Evolutionary conservation across 2,113 vertebrate species (phyloP), one percentile per base, ranked within the genome.

Genomic region (Scytalopus superciliaris): DNA sequence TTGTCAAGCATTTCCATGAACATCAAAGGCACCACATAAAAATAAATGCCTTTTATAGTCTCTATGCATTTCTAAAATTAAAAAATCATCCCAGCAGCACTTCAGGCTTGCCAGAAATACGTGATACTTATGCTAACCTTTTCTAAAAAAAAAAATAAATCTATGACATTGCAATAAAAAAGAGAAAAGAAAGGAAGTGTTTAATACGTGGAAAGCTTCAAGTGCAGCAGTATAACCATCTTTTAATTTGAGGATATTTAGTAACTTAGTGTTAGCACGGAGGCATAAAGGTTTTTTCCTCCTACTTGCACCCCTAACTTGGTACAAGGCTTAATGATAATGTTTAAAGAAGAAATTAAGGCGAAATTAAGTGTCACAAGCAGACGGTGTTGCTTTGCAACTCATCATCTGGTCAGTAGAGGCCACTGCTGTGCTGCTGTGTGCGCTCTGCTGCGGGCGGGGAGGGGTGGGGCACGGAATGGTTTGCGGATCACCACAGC

Each of bases 331-430:
- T 37, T 74, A 35, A 24, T 5, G 53, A n/a, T 17, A 14, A 18
- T 25, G 19, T n/a, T 69, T 39, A 33, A 52, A 64, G 35, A 53
- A 45, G 16, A 33, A 47, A 13, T 18, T 24, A 9, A 28, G n/a
- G 45, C 4, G n/a, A 9, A 1, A 17, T 0, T 1, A 4, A 47
- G 25, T 7, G 39, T 42, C n/a, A 0, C 24, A 0, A 3, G 0
- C 30, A 1, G 2, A 0, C 7, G 28, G 12, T 3, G 25, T 14
- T 69, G 62, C 21, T 12, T 14, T n/a, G 56, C 31, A 5, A 14
- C 15, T n/a, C 8, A 1, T 24, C 18, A 9, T 28, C 4, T n/a
- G 59, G 28, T 40, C 79, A 37, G 72, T 19, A 84, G 91, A 84
- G 81, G 85, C 37, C 69, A 22, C 73, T 84, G 63, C 53, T 25